A percentile compares a stretch with the other conserved stretches of the same genome.
Evolutionary conservation across 2,113 vertebrate species (phyloP).

Genomic region (Scomber colias): DNA sequence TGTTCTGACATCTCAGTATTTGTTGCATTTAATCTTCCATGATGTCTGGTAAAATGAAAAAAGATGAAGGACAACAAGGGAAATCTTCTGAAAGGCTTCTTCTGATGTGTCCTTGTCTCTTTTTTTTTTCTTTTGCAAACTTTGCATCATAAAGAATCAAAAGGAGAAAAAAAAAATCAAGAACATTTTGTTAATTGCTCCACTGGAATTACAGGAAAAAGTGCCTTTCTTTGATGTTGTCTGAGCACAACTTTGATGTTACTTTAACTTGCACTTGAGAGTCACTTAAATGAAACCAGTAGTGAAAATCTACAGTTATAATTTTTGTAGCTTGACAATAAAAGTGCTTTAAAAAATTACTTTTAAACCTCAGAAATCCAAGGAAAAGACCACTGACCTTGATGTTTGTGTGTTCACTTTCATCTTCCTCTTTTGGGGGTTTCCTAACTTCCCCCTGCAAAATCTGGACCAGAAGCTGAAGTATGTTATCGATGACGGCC

Average conservation of each 20-base stretch:
- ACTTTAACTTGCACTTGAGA: neutral
- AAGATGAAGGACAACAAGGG: conserved; percentile 9
- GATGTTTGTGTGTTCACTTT: conserved; percentile 40
- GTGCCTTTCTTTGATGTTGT: neutral
- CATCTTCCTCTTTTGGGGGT: conserved; percentile 28
- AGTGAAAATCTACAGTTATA: neutral
- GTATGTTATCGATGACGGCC: conserved; percentile 85
- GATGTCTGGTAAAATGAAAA: conserved; percentile 15
- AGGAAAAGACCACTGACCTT: conserved; percentile 75
- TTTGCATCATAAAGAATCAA: neutral
- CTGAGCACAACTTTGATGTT: neutral
- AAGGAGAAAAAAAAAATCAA: neutral
- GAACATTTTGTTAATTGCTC: neutral
- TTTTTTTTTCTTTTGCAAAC: neutral
- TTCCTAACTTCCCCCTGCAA: conserved; percentile 81
- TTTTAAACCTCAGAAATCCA: too few species aligned
- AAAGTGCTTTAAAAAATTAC: neutral
- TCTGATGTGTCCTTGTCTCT: conserved; percentile 6
- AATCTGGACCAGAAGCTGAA: conserved; percentile 82
- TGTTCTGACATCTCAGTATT: conserved; percentile 35
- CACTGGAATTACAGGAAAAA: neutral
- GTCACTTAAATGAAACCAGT: neutral
- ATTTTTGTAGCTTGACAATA: neutral
- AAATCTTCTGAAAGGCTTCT: conserved; percentile 2
- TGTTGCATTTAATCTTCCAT: conserved; percentile 32